Evolutionary conservation across 1,140 invertebrate species (phyloP).

Genomic region (Vollenhovia emeryi): DNA sequence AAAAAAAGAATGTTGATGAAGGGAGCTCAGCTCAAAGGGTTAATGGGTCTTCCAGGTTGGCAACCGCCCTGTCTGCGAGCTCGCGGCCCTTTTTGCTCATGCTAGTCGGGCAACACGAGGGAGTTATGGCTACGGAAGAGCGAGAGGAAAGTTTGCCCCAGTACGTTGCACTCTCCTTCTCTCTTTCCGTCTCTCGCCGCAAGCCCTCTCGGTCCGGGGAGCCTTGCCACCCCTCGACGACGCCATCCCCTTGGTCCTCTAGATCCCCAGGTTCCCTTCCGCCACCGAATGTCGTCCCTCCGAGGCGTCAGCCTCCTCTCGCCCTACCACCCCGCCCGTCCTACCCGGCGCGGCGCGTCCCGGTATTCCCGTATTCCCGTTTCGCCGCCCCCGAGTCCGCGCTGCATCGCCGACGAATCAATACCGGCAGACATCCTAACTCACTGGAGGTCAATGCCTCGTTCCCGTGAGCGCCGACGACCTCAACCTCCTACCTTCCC

Average conservation of each 20-base stretch:
- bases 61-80: slow-evolving; percentile 75
- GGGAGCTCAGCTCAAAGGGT: slow-evolving; percentile 56
- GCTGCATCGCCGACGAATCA: slow-evolving; percentile 79
- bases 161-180: slow-evolving; percentile 79
- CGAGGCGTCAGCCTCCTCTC: slow-evolving; percentile 58
- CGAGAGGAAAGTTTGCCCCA: slow-evolving; percentile 77
- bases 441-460: slow-evolving; percentile 82
- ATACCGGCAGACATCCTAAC: slow-evolving; percentile 83
- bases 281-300: slow-evolving; percentile 64
- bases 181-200: slow-evolving; percentile 27
- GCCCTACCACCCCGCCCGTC: slow-evolving; percentile 60
- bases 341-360: slow-evolving; percentile 66
- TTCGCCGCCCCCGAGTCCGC: slow-evolving; percentile 70
- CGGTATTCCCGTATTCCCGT: slow-evolving; percentile 75
- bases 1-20: slow-evolving; percentile 33
- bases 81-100: slow-evolving; percentile 68
- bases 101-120: slow-evolving; percentile 56
- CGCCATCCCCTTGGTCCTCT: slow-evolving; percentile 51
- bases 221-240: slow-evolving; percentile 24
- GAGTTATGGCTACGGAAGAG: slow-evolving; percentile 38
- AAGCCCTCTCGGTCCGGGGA: slow-evolving; percentile 46
- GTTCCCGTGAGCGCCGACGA: slow-evolving; percentile 80
- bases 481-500: slow-evolving; percentile 80
- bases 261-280: slow-evolving; percentile 51
- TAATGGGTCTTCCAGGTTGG: slow-evolving; percentile 79